Conservation (phyloP, 2,113 vertebrate species). For the Chloropsis hardwickii region DNA sequence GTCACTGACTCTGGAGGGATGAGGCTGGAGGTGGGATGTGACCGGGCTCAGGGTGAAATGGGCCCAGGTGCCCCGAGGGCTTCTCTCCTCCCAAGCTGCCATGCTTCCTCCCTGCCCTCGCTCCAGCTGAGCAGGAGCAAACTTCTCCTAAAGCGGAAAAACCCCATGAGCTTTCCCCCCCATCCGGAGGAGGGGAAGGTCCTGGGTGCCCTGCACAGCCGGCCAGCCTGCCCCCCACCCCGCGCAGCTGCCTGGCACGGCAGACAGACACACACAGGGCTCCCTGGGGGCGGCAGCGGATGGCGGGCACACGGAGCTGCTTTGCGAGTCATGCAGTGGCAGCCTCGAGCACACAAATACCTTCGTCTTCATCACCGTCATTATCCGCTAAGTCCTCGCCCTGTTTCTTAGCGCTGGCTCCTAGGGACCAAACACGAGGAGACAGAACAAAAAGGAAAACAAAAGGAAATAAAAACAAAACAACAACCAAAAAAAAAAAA, state of each 20-base stretch:
- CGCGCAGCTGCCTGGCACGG: constrained; percentile 11
- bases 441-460: constrained; percentile 72
- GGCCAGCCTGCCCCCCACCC: constrained; percentile 52
- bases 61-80: constrained; percentile 35
- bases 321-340: constrained; percentile 86
- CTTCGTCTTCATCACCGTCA: constrained; percentile 99
- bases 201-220: constrained; percentile 29
- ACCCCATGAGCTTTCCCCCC: constrained; percentile 4
- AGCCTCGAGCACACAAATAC: constrained; percentile 92
- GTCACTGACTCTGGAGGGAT: not conserved
- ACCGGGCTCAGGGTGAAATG: constrained; percentile 55
- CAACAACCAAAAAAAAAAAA: not conserved
- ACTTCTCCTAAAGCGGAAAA: not conserved
- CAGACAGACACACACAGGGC: constrained; percentile 40
- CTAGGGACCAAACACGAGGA: constrained; percentile 91
- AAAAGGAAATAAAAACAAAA: constrained; percentile 48
- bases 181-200: not conserved
- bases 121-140: not conserved
- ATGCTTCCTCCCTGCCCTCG: constrained; percentile 20
- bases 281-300: constrained; percentile 55
- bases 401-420: constrained; percentile 99
- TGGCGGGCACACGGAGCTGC: constrained; percentile 40
- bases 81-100: constrained; percentile 38
- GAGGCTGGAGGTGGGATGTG: constrained; percentile 41
- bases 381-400: constrained; percentile 99